Base-by-base conservation (phyloP, 2,888 invertebrate species). In the Copidosoma aretas region DNA sequence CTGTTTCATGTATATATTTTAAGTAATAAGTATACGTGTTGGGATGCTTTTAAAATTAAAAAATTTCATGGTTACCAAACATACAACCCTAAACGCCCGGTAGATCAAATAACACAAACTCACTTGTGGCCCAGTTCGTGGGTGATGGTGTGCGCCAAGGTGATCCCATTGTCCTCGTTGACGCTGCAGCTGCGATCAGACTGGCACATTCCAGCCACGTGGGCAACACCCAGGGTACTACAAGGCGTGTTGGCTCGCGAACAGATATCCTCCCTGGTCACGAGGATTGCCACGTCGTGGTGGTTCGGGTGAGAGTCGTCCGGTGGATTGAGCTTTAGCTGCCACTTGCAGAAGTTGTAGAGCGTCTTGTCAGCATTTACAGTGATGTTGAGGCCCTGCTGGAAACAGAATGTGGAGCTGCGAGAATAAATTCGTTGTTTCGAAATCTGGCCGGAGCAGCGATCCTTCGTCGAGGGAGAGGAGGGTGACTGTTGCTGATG, bases 281-380 rank as follows among this genome's bases (percentile, higher is more conserved):
- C 89, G 58, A 95, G 87, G 74, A 95, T 90, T 53, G 94, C 95
- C 8, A 94, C 94, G 80, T 95, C 95, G 82, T 95, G 95, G 80
- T 95, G 95, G 79, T 93, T 91, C 1, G 94, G 94, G 84, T 95
- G 91, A 17, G 88, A 85, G 78, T 95, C 94, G 76, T 91, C 89
- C 24, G 86, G 86, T 1, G 91, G 91, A 83, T 95, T 95, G 70
- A 91, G 83, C 64, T 84, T 85, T 74, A 86, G 83, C 78, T 90
- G 90, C 90, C 90, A 91, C 75, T 88, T 87, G 85, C 96, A 96
- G 86, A 96, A 96, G 76, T 92, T 92, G 73, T 89, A 89, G 71
- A 96, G 86, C 15, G 94, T 93, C 73, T 88, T 86, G 80, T 95
- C 94, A 0, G 95, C 95, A 82, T 94, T 93, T 63, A 91, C 89